Evolutionary conservation across 2,888 invertebrate species (phyloP), one percentile per base, ranked within the genome.

Genomic region (Pasiphila rectangulata): DNA sequence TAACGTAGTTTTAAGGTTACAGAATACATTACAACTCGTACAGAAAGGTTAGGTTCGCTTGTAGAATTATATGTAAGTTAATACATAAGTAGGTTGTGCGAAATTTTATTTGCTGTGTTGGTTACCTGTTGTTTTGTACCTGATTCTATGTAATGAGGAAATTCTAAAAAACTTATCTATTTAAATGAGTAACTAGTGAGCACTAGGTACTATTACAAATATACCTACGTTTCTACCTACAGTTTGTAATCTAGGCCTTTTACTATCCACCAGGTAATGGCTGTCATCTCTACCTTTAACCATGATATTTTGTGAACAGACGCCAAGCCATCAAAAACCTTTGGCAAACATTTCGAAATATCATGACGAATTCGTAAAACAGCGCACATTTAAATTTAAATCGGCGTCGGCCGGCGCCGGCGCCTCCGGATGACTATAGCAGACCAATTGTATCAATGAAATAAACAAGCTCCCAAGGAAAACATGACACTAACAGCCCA

Each of bases 331-430:
- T 30, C 5, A n/a, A 38, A 32, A 42, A 38, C 7, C 2, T 41
- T 51, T 38, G 17, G 30, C 21, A 29, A 38, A 46, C 13, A 23
- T 40, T 29, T 46, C 24, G 32, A 19, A 42, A 38, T 21, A 42
- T 34, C 25, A 42, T 27, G 12, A 39, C 16, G 13, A 10, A 49
- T 36, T 20, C 20, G 35, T 49, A 20, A 44, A 49, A 41, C 24
- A 20, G 24, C 37, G 21, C 35, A 24, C 36, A 39, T 43, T 53
- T 51, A 44, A 53, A 55, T 46, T 47, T 30, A 36, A 48, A 32
- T 47, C n/a, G n/a, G n/a, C n/a, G n/a, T n/a, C n/a, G n/a, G n/a
- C 51, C 48, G 36, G 47, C 51, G 44, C 24, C 46, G 43, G 43
- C 57, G 47, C 46, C 54, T 48, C 48, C 51, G 43, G 27, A 48